Base-by-base conservation (phyloP, 2,797 vertebrate genomes). In the Sorex maritimensis region DNA sequence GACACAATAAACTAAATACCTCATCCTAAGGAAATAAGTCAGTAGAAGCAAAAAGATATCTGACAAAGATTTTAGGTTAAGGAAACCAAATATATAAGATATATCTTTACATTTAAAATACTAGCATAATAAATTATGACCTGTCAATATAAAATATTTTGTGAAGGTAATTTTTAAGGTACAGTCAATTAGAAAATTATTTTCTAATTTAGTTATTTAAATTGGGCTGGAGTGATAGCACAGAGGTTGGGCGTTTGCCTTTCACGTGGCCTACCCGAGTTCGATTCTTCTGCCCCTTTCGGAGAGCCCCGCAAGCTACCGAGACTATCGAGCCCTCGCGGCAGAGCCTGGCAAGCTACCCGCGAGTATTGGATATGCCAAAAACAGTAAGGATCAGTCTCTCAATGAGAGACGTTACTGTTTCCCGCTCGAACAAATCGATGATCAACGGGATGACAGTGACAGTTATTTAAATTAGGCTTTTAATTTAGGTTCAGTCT, bases 11-110 rank as follows among this genome's bases (percentile, higher is more conserved):
- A 1, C 28, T 71, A n/a, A 44, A 49, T 2, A 15, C 58, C 58
- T 74, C 41, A n/a, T 58, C 46, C 73, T n/a, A 74, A 69, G 69
- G 30, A 79, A 90, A n/a, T 15, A 81, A 74, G 46, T 80, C 38
- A 52, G 10, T 52, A 52, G 49, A 11, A 52, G 49, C 49, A 52
- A 52, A n/a, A 61, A 1, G 6, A 24, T 14, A n/a, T 0, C 44
- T n/a, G 13, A 85, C 23, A 80, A 79, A 85, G 12, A 1, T 44
- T 73, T 55, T 21, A 41, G 8, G 28, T 79, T 24, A 63, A 88
- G 63, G 24, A 69, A 88, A 78, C 26, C 38, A 10, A 92, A 13
- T 75, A 46, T 49, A 52, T 11, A 11, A 52, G 24, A 69, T 44
- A 12, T 46, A 75, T 77, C 61, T 84, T 55, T 61, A 58, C 44